Percentiles rank a stretch among this genome's conserved stretches.
Evolutionary conservation across 2,113 vertebrate species (phyloP).

Genomic region (Balaeniceps rex): DNA sequence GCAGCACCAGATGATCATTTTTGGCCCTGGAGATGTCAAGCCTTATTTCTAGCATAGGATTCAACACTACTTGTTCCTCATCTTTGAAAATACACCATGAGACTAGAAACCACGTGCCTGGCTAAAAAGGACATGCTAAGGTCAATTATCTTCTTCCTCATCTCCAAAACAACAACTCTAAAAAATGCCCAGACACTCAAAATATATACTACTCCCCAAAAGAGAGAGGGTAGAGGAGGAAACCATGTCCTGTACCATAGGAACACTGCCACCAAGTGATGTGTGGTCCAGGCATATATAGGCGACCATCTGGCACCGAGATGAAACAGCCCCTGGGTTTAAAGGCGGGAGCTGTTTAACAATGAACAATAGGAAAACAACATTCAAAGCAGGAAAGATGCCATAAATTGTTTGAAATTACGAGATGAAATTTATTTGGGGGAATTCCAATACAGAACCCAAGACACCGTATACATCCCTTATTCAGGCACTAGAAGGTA

Average conservation of each 20-base stretch:
- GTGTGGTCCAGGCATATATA: rapidly evolving
- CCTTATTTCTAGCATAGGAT: neutral
- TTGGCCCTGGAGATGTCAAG: neutral
- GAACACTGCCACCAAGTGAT: neutral
- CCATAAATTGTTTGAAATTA: neutral
- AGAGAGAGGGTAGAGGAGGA: neutral
- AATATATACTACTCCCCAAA: neutral
- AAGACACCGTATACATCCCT: neutral
- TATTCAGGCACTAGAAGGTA: neutral
- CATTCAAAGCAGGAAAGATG: neutral
- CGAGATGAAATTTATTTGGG: neutral
- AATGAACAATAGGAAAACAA: neutral
- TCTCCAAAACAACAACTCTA: neutral
- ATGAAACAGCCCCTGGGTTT: neutral
- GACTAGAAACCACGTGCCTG: neutral
- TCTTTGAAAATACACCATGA: neutral
- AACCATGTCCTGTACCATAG: neutral
- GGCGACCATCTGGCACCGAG: neutral
- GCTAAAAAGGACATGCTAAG: neutral
- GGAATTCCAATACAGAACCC: neutral
- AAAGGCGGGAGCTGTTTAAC: neutral
- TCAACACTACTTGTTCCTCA: neutral
- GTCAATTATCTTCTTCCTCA: neutral
- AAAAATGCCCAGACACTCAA: neutral
- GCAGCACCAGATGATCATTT: neutral